Percentiles rank a stretch among this genome's conserved stretches.
These are phyloP conservation scores for Rhyzopertha dominica DNA, from an alignment of 1,140 invertebrate genomes.

Conservation along the genomic window DNA sequence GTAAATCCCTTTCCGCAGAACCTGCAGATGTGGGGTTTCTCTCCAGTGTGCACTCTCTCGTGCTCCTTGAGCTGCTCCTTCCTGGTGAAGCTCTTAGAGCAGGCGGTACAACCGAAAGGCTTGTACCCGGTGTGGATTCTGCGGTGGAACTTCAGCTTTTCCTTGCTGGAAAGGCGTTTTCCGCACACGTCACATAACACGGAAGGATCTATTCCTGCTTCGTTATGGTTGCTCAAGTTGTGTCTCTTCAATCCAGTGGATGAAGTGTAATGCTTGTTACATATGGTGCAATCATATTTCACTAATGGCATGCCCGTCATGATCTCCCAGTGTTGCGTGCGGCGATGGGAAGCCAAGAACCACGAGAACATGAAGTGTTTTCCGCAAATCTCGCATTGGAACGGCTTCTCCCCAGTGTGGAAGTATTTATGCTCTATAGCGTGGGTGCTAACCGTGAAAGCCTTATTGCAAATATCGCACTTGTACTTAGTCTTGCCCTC, in stretches of 20 bases:
- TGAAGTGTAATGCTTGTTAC: constrained; percentile 43
- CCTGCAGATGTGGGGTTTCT: constrained; percentile 61
- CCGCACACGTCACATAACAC: constrained; percentile 68
- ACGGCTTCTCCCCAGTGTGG: constrained; percentile 59
- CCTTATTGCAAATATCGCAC: constrained; percentile 49
- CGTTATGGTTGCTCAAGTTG: constrained; percentile 36
- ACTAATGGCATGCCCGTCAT: constrained; percentile 40
- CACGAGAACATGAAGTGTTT: constrained; percentile 46
- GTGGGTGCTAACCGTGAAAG: constrained; percentile 49
- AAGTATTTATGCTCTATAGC: constrained; percentile 44
- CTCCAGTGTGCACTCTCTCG: constrained; percentile 59
- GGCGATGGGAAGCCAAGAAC: constrained; percentile 40
- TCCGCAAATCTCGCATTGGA: constrained; percentile 57
- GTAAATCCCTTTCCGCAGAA: constrained; percentile 73
- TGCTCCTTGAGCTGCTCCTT: constrained; percentile 59
- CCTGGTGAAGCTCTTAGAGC: constrained; percentile 61
- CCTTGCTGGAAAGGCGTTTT: constrained; percentile 67
- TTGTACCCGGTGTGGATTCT: constrained; percentile 69
- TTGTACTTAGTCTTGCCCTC: constrained; percentile 49
- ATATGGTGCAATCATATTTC: constrained; percentile 40
- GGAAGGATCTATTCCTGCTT: constrained; percentile 26
- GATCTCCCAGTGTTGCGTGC: constrained; percentile 43
- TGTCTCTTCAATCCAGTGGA: constrained; percentile 38
- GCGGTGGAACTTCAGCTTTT: constrained; percentile 66
- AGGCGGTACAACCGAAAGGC: constrained; percentile 64